Evolutionary conservation across 2,113 vertebrate genomes (phyloP).

Genomic region (Perca schrenkii): DNA sequence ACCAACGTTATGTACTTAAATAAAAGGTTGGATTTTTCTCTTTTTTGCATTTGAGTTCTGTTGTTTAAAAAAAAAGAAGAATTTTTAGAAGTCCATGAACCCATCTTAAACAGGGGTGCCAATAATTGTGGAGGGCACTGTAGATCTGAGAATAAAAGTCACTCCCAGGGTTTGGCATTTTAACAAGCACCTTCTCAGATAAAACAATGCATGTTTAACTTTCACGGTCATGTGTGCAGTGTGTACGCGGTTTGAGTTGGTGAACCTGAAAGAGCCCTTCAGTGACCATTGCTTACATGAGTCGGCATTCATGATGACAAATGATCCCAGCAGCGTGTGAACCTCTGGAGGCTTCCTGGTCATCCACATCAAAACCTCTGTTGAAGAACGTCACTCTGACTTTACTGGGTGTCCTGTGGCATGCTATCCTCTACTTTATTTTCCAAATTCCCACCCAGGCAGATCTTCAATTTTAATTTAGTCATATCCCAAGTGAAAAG

Average conservation of each 20-base stretch:
- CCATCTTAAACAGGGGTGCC: no score
- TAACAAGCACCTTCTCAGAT: constrained; percentile 41
- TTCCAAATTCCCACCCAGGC: background rate
- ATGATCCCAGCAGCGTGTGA: constrained; percentile 44
- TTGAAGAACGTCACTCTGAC: constrained; percentile 33
- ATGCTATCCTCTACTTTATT: background rate
- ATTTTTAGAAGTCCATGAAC: no score
- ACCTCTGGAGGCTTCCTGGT: constrained; percentile 40
- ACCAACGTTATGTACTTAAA: no score
- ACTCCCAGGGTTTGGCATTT: constrained; percentile 2
- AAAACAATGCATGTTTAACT: constrained; percentile 44
- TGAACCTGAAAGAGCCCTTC: constrained; percentile 36
- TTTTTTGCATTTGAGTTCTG: no score
- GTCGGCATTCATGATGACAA: constrained; percentile 38
- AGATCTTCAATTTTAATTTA: background rate
- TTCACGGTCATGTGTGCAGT: constrained; percentile 24
- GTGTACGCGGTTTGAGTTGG: constrained; percentile 6
- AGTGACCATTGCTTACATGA: constrained; percentile 32
- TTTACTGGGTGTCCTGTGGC: constrained; percentile 17
- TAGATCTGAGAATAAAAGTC: constrained; percentile 21
- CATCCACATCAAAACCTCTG: constrained; percentile 34
- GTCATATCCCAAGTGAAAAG: constrained; percentile 5
- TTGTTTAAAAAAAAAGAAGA: no score
- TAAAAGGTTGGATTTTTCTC: no score
- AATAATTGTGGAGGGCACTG: no score